Percentiles rank a stretch among this genome's conserved stretches.
Evolutionary conservation across 2,888 invertebrate species (phyloP).

Genomic region (Lasiommata megera): DNA sequence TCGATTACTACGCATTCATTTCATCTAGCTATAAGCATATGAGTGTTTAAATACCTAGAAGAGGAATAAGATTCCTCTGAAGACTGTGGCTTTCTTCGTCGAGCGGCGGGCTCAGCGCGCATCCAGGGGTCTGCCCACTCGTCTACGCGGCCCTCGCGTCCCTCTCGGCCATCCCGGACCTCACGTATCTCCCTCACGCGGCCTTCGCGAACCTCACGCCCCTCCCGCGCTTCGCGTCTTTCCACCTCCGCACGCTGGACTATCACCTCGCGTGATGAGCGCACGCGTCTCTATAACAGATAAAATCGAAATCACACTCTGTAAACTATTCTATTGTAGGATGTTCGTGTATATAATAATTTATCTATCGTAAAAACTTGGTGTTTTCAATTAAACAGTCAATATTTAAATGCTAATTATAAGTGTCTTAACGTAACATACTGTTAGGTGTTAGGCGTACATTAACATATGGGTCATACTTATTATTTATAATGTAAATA

Average conservation of each 20-base stretch:
- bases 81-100: slow-evolving; percentile 62
- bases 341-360: no score
- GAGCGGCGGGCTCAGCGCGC: slow-evolving; percentile 79
- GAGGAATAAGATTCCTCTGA: slow-evolving; percentile 75
- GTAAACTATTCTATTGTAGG: no score
- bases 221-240: slow-evolving; percentile 45
- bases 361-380: no score
- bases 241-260: slow-evolving; percentile 84
- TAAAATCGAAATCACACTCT: no score
- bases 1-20: background rate
- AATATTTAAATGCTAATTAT: no score
- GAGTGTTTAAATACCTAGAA: slow-evolving; percentile 55
- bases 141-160: slow-evolving; percentile 57
- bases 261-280: slow-evolving; percentile 87
- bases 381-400: no score
- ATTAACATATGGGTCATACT: no score
- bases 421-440: no score
- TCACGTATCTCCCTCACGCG: slow-evolving; percentile 40
- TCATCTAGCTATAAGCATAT: background rate
- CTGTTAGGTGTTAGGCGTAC: no score
- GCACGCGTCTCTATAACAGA: slow-evolving; percentile 68
- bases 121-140: slow-evolving; percentile 99
- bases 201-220: slow-evolving; percentile 40
- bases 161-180: slow-evolving; percentile 36
- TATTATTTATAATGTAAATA: no score